Evolutionary conservation across 2,797 vertebrate genomes (phyloP), one percentile per base, ranked within the genome.

Genomic region (Anguilla marmorata): DNA sequence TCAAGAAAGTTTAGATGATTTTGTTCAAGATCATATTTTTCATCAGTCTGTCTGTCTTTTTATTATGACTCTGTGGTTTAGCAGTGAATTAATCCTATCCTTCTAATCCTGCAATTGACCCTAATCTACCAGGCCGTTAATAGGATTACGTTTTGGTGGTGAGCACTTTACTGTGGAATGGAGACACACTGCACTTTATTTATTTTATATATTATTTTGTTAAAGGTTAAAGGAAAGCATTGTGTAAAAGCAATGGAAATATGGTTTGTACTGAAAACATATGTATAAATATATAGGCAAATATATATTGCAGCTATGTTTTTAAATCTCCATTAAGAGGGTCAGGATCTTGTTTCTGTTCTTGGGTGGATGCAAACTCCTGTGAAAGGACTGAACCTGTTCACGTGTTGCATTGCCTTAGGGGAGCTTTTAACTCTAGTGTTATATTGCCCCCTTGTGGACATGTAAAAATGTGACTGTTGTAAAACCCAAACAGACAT

Each of bases 121-220:
- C 90, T 92, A 93, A 93, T 93, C 92, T 93, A 91, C 86, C 88
- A n/a, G 86, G 33, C 58, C 89, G 90, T 90, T 92, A 90, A 92
- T 92, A 89, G 92, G 91, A 92, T 93, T 91, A 89, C 83, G 87
- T 90, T 89, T 89, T 88, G 87, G 54, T 89, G 86, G 52, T 87
- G 85, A 91, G 90, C 90, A 91, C 86, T 89, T 90, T 90, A 90
- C 89, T 90, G 89, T 90, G 85, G 87, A 90, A 52, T 87, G 88
- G 80, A 91, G 63, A 89, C 87, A 56, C 33, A 37, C 69, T 85
- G 21, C 19, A 76, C 50, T 85, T n/a, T 87, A 54, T 76, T 85
- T 58, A 85, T 30, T 52, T 54, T 41, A 88, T 37, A 14, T 76
- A 24, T 33, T n/a, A 66, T 85, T 48, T 9, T 8, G n/a, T 8